These are phyloP conservation scores for Agonopterix subpropinquella DNA, from an alignment of 2,888 invertebrate genomes.

Conservation along the genomic window DNA sequence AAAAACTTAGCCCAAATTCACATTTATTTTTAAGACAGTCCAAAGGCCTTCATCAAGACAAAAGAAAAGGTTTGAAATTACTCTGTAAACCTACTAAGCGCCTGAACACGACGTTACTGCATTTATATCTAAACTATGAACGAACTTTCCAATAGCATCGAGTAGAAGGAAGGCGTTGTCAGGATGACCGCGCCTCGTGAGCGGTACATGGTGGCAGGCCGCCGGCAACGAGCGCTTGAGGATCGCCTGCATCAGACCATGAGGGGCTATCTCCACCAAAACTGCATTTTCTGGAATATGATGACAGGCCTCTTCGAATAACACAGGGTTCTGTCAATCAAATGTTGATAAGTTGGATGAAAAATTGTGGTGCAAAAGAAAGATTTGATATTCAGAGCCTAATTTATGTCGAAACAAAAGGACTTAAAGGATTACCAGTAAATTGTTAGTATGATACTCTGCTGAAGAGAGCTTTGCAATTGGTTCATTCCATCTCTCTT, in stretches of 20 bases:
- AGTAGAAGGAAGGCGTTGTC: conserved; percentile 76
- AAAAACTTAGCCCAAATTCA: neutral
- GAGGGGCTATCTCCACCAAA: conserved; percentile 92
- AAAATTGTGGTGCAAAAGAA: too few species aligned
- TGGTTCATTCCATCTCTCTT: conserved; percentile 37
- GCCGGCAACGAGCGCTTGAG: conserved; percentile 82
- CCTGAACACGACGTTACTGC: neutral
- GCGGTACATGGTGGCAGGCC: conserved; percentile 79
- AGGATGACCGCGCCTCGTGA: conserved; percentile 81
- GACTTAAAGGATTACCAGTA: conserved; percentile 64
- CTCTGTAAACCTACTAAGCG: neutral
- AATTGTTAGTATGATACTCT: conserved; percentile 90
- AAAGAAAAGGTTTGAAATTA: too few species aligned
- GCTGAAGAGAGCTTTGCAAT: conserved; percentile 79
- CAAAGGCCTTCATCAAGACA: too few species aligned
- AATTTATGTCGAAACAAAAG: conserved; percentile 9
- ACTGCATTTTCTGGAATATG: conserved; percentile 87
- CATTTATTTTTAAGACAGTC: too few species aligned
- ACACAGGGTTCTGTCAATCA: conserved; percentile 71
- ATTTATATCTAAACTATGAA: conserved; percentile 5
- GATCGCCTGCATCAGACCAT: conserved; percentile 91
- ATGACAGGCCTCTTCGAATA: conserved; percentile 86
- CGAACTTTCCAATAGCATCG: conserved; percentile 79
- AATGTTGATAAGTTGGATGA: too few species aligned
- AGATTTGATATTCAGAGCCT: too few species aligned